Evolutionary conservation across 1,140 invertebrate species (phyloP).

Genomic region (Leptoteleia sp.): DNA sequence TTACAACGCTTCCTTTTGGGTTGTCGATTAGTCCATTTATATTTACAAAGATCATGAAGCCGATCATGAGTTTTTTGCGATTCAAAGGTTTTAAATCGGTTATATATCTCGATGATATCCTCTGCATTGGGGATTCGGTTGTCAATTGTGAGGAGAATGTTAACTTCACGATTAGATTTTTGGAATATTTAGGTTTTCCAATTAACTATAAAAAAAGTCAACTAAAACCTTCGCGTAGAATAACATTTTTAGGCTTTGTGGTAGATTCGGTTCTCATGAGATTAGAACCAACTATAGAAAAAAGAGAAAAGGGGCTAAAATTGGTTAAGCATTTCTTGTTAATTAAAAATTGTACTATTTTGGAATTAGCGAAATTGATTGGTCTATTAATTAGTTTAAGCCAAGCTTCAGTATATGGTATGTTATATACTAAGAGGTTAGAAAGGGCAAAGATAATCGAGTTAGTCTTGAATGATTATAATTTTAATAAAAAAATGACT

Average conservation of each 20-base stretch:
- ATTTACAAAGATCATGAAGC: conserved; percentile 60
- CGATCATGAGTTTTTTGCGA: conserved; percentile 31
- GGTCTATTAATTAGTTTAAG: conserved; percentile 40
- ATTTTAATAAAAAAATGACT: conserved; percentile 8
- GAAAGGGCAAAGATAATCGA: conserved; percentile 29
- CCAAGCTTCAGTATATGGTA: conserved; percentile 32
- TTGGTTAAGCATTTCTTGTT: no score
- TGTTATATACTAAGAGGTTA: conserved; percentile 30
- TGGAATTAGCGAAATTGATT: conserved; percentile 52
- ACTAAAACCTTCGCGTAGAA: conserved; percentile 1
- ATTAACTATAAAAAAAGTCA: conserved; percentile 44
- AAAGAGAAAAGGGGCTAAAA: no score
- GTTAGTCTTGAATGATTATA: conserved; percentile 1
- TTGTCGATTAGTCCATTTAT: conserved; percentile 38
- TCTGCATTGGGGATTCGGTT: conserved; percentile 21
- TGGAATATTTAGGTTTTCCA: conserved; percentile 35
- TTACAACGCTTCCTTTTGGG: conserved; percentile 54
- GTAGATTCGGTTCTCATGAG: conserved; percentile 33
- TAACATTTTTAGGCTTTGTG: conserved; percentile 51
- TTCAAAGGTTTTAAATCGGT: conserved; percentile 31
- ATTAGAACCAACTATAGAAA: conserved; percentile 36
- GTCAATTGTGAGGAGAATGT: conserved; percentile 16
- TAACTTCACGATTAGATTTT: conserved; percentile 7
- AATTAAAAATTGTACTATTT: conserved; percentile 21
- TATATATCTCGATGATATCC: conserved; percentile 49